Percentiles rank a stretch among this genome's conserved stretches.
Evolutionary conservation across 2,797 vertebrate species (phyloP).

Genomic region (Lutjanus argentimaculatus): DNA sequence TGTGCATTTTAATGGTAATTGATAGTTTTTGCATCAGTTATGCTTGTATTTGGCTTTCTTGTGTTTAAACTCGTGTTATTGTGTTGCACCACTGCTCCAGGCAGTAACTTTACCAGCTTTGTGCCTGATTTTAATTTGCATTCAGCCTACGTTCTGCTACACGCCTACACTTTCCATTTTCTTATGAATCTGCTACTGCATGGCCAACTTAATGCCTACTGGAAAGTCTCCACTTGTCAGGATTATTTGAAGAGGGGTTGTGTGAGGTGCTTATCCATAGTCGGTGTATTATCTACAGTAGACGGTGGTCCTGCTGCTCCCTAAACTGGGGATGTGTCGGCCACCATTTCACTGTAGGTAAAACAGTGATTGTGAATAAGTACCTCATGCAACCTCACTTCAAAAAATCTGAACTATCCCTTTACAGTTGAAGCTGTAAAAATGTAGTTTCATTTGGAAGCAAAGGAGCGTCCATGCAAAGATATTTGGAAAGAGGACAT

Average conservation of each 20-base stretch:
- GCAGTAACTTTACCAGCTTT: conserved; percentile 27
- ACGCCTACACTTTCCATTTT: conserved; percentile 41
- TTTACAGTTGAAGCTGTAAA: background rate
- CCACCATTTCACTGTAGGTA: no score
- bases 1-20: background rate
- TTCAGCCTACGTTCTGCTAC: conserved; percentile 47
- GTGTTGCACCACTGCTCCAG: conserved; percentile 1
- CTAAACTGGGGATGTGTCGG: no score
- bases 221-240: background rate
- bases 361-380: no score
- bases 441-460: background rate
- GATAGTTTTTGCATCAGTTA: background rate
- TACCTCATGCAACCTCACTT: no score
- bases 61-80: background rate
- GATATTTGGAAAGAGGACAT: background rate
- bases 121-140: conserved; percentile 39
- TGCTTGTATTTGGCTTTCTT: conserved; percentile 2
- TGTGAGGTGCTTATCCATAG: no score
- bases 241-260: no score
- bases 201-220: conserved; percentile 22
- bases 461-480: background rate
- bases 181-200: conserved; percentile 23
- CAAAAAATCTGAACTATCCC: no score
- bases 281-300: no score
- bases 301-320: no score